Conservation (phyloP, 2,888 invertebrate species). For the Adelphocoris suturalis region DNA sequence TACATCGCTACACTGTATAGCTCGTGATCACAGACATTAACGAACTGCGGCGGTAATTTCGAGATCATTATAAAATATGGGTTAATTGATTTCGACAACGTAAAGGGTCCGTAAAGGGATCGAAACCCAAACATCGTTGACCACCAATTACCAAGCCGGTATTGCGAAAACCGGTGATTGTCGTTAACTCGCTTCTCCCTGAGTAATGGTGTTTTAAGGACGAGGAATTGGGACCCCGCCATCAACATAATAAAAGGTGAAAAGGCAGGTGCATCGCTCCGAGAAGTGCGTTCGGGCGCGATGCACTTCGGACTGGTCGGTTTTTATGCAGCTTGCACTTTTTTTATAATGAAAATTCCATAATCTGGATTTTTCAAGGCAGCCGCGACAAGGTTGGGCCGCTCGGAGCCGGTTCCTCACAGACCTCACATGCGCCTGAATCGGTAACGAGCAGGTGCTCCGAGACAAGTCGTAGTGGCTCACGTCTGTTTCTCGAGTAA, state of each 20-base stretch:
- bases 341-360: neutral
- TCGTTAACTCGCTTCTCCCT: too few relatives aligned
- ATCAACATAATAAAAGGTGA: neutral
- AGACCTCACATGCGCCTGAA: neutral
- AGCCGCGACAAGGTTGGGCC: conserved; percentile 4
- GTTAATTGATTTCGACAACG: neutral
- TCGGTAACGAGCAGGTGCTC: conserved; percentile 18
- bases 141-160: too few relatives aligned
- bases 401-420: neutral
- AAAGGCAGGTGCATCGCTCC: neutral
- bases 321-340: conserved; percentile 17
- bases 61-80: neutral
- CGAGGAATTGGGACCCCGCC: neutral
- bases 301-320: neutral
- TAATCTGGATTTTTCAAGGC: conserved; percentile 36
- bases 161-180: too few relatives aligned
- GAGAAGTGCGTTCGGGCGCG: neutral
- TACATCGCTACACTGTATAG: too few relatives aligned
- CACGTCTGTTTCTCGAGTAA: too few relatives aligned
- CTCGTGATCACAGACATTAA: too few relatives aligned
- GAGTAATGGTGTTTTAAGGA: neutral
- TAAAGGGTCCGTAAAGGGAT: neutral
- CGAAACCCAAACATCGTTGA: neutral
- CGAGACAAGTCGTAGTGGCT: neutral
- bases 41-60: too few relatives aligned